A percentile compares a stretch with the other conserved stretches of the same genome.
Evolutionary conservation across 1,140 invertebrate species (phyloP).

Genomic region (Hydropsyche tenuis): DNA sequence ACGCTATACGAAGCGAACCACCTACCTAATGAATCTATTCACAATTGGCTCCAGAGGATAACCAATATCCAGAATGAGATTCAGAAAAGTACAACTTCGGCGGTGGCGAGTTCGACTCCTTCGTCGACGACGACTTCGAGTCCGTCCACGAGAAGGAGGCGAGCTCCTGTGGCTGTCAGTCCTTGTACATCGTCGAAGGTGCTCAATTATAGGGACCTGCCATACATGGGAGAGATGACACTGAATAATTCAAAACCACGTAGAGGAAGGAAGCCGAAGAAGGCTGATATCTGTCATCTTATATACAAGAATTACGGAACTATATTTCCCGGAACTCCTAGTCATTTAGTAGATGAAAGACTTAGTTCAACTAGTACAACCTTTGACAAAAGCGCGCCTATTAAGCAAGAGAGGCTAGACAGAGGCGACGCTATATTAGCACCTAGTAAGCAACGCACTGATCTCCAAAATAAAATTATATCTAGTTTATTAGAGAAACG

Average conservation of each 20-base stretch:
- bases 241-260: constrained; percentile 84
- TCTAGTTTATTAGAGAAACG: constrained; percentile 73
- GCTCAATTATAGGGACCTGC: constrained; percentile 80
- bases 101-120: neutral
- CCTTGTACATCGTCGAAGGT: constrained; percentile 62
- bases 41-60: constrained; percentile 75
- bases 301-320: constrained; percentile 91
- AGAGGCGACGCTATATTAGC: constrained; percentile 30
- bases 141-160: constrained; percentile 46
- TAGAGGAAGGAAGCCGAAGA: constrained; percentile 85
- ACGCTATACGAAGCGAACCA: constrained; percentile 53
- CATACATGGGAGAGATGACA: constrained; percentile 91
- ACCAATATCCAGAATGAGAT: constrained; percentile 70
- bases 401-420: constrained; percentile 42
- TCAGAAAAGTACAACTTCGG: constrained; percentile 50
- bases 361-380: constrained; percentile 27
- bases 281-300: constrained; percentile 88
- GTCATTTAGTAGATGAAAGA: constrained; percentile 56
- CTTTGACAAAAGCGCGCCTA: constrained; percentile 43
- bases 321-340: constrained; percentile 76
- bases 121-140: constrained; percentile 52
- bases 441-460: constrained; percentile 60
- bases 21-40: constrained; percentile 68
- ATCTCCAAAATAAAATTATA: constrained; percentile 74
- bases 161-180: constrained; percentile 46